These are phyloP conservation scores for Chamaea fasciata DNA, from an alignment of 2,113 vertebrate genomes.

Conservation along the genomic window DNA sequence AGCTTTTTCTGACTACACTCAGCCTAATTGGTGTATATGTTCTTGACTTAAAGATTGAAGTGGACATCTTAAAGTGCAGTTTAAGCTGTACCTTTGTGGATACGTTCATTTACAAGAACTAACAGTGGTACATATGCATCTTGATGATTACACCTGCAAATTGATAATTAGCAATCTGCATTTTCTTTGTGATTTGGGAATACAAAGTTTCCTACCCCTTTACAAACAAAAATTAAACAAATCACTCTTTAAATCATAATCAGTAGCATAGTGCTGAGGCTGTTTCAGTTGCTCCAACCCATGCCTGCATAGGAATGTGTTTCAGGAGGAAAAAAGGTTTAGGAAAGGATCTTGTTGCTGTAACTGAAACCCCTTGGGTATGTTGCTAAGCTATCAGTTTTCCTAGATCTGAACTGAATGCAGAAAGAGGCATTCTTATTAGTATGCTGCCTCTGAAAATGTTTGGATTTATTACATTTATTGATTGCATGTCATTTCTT, in stretches of 20 bases:
- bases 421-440: conserved; percentile 13
- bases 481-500: conserved; percentile 23
- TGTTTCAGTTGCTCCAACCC: neutral
- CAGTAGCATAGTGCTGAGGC: neutral
- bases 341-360: neutral
- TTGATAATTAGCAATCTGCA: neutral
- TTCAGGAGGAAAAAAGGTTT: neutral
- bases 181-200: neutral
- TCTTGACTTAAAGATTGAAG: neutral
- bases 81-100: neutral
- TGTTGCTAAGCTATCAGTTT: neutral
- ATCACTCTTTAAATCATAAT: neutral
- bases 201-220: neutral
- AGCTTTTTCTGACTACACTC: neutral
- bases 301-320: neutral
- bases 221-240: neutral
- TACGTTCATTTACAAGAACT: neutral
- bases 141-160: neutral
- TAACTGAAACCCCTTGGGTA: neutral
- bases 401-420: neutral
- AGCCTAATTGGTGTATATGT: neutral
- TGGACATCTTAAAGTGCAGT: neutral
- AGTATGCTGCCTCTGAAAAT: neutral
- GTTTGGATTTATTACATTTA: conserved; percentile 36
- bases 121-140: neutral